Conservation (phyloP, 2,113 vertebrate species). For the Platysteira castanea region DNA sequence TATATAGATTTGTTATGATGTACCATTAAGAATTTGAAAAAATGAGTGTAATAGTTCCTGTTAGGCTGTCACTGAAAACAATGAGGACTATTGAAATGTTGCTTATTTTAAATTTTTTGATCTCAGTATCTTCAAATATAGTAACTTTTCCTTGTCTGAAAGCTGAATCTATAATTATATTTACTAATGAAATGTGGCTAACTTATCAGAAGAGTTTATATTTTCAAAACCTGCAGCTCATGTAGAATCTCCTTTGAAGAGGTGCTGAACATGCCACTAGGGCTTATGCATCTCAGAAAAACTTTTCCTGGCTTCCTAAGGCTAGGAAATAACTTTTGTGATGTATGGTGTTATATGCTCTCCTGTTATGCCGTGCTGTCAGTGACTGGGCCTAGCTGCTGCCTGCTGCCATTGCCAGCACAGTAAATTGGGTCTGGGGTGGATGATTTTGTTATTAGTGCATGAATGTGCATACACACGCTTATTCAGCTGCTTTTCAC, state of each 20-base stretch:
- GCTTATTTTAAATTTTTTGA: neutral
- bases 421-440: neutral
- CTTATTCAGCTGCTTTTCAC: neutral
- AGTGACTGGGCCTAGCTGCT: neutral
- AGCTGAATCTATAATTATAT: neutral
- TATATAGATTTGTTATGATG: neutral
- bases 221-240: neutral
- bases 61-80: neutral
- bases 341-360: neutral
- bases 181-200: neutral
- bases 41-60: neutral
- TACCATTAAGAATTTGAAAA: neutral
- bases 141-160: neutral
- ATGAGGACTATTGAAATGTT: neutral
- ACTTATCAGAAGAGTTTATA: neutral
- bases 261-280: neutral
- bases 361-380: neutral
- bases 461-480: neutral
- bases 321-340: neutral
- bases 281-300: neutral
- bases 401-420: neutral
- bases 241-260: neutral
- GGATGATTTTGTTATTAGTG: accelerated
- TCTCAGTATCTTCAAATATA: neutral
- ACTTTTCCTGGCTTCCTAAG: neutral